Evolutionary conservation across 2,888 invertebrate genomes (phyloP), one percentile per base, ranked within the genome.

Genomic region (Ochlodes sylvanus): DNA sequence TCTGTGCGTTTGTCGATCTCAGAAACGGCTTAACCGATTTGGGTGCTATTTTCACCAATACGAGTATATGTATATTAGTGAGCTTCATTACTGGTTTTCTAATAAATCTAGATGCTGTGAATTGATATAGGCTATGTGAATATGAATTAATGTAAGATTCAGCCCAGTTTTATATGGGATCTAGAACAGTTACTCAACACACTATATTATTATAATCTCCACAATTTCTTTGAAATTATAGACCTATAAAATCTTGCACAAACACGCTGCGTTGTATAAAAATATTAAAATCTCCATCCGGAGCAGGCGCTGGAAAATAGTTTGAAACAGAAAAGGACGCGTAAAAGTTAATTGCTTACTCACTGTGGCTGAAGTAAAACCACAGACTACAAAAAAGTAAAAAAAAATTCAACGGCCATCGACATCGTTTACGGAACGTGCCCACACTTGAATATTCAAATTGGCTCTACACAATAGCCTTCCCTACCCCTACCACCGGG

Each of bases 371-470:
- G 56, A 64, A 69, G 69, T 69, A 58, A 64, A 69, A 69, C 63
- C 63, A 60, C 57, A 58, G 52, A 21, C 58, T 57, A 57, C 42
- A 27, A 71, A 71, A 64, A 67, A 47, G 57, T n/a, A 65, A 61
- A 61, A 58, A 66, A 65, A 70, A 75, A 71, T 68, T 44, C 70
- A 71, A 69, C 71, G 70, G 68, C 77, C 76, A 87, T 86, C 83
- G 84, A 84, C 85, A 80, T 83, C 83, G 82, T 83, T 83, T 83
- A 82, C 81, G 75, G 80, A 81, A 77, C 83, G 81, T 83, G 82
- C 81, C 82, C 81, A 84, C 84, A 84, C 88, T 89, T 87, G 86
- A 86, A 88, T 89, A 90, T 90, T 90, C 86, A 90, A 89, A 90
- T 89, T 84, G 84, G 81, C 79, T 76, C 76, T 70, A 80, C 82